Conservation (phyloP, 92 coral and sea anemone genomes). For the Virgularia gustaviana region DNA sequence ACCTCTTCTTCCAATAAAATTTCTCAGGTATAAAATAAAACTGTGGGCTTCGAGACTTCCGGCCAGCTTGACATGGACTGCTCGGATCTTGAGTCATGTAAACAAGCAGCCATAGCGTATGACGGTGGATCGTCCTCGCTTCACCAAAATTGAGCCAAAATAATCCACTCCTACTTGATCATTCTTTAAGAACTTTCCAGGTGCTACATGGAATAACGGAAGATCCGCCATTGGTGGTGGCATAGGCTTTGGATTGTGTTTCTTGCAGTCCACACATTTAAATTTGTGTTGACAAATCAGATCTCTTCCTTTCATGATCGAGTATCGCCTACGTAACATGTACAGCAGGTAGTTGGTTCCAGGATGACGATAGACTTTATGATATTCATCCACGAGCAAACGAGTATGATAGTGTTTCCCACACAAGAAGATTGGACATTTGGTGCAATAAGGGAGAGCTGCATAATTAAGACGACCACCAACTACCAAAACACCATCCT, state of each 20-base stretch:
- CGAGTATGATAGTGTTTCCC: too few species aligned
- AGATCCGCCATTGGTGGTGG: neutral
- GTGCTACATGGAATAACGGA: too few species aligned
- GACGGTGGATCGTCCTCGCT: constrained; percentile 1
- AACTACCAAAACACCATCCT: constrained; percentile 1
- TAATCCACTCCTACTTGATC: neutral
- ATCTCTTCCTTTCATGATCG: neutral
- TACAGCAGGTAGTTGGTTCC: neutral
- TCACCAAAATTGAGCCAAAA: constrained; percentile 19
- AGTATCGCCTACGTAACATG: neutral
- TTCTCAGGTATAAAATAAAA: constrained; percentile 6
- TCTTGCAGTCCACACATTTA: neutral
- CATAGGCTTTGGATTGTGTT: neutral
- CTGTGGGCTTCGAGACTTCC: constrained; percentile 5
- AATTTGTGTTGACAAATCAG: neutral
- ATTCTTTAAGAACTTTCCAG: too few species aligned
- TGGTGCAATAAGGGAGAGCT: too few species aligned
- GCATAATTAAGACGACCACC: too few species aligned
- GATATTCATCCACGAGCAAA: neutral
- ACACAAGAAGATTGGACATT: too few species aligned
- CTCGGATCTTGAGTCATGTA: constrained; percentile 3
- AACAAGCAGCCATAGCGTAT: constrained; percentile 21
- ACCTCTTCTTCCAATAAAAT: constrained; percentile 7
- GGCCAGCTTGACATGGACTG: constrained; percentile 16
- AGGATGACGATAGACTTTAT: neutral